Evolutionary conservation across 2,113 vertebrate genomes (phyloP).

Genomic region (Cynopterus brachyotis): DNA sequence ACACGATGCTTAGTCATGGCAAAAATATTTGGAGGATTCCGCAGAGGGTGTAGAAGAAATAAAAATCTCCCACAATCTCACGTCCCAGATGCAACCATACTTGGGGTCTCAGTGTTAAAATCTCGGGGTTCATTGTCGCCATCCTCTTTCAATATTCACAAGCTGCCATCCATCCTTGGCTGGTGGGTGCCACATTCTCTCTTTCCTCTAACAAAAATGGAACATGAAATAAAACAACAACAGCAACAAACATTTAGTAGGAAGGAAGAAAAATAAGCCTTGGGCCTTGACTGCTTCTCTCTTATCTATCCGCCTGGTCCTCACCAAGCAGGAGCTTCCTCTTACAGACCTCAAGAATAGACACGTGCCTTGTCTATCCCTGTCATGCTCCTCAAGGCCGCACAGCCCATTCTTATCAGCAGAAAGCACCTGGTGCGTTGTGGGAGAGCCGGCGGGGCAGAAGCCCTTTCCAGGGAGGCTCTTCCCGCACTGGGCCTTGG

Average conservation of each 20-base stretch:
- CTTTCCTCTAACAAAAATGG: neutral
- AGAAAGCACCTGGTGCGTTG: constrained; percentile 82
- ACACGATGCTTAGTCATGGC: neutral
- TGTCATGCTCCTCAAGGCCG: constrained; percentile 87
- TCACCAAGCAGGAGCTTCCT: constrained; percentile 70
- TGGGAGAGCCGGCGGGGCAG: constrained; percentile 86
- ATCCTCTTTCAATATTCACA: neutral
- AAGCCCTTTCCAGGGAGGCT: constrained; percentile 86
- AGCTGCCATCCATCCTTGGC: neutral
- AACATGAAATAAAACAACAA: neutral
- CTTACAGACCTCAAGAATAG: constrained; percentile 67
- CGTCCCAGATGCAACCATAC: neutral
- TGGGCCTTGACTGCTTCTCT: constrained; percentile 46
- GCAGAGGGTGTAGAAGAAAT: neutral
- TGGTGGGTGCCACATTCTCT: no score
- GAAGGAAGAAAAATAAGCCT: neutral
- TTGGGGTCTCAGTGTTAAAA: neutral
- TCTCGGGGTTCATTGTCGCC: fast-evolving
- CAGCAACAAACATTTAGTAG: neutral
- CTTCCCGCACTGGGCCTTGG: constrained; percentile 78
- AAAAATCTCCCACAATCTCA: neutral
- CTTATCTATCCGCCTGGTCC: constrained; percentile 82
- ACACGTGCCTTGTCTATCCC: constrained; percentile 81
- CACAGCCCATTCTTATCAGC: constrained; percentile 88
- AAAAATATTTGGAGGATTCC: neutral